These are phyloP conservation scores for Zosterops borbonicus DNA, from an alignment of 2,113 vertebrate species.

Conservation along the genomic window DNA sequence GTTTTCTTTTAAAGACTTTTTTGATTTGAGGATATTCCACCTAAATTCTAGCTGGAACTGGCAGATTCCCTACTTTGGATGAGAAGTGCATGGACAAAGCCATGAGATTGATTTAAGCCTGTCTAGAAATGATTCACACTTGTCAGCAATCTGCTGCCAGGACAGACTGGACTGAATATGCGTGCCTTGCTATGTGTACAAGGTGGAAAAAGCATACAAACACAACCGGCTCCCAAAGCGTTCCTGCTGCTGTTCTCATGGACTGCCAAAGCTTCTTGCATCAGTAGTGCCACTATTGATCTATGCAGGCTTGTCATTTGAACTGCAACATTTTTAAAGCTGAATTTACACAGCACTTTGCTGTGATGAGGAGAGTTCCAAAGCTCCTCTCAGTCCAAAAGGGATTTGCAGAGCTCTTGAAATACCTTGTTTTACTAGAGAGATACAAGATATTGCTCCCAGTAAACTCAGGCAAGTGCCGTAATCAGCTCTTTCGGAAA, in stretches of 20 bases:
- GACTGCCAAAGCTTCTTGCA: not conserved
- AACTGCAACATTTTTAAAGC: not conserved
- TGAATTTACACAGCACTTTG: not conserved
- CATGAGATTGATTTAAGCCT: not conserved
- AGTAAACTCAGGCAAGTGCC: not conserved
- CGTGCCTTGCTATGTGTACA: not conserved
- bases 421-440: not conserved
- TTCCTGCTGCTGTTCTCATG: not conserved
- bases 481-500: not conserved
- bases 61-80: not conserved
- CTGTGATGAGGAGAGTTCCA: not conserved
- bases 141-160: not conserved
- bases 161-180: not conserved
- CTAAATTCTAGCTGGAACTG: not conserved
- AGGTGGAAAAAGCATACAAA: not conserved
- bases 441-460: not conserved
- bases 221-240: not conserved
- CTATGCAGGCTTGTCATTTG: not conserved
- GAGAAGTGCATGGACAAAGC: not conserved
- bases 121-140: not conserved
- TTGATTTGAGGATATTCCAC: accelerated
- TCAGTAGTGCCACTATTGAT: not conserved
- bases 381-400: not conserved
- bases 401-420: not conserved
- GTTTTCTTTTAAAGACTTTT: not conserved